Evolutionary conservation across 1,140 invertebrate genomes (phyloP).

Genomic region (Forficula auricularia): DNA sequence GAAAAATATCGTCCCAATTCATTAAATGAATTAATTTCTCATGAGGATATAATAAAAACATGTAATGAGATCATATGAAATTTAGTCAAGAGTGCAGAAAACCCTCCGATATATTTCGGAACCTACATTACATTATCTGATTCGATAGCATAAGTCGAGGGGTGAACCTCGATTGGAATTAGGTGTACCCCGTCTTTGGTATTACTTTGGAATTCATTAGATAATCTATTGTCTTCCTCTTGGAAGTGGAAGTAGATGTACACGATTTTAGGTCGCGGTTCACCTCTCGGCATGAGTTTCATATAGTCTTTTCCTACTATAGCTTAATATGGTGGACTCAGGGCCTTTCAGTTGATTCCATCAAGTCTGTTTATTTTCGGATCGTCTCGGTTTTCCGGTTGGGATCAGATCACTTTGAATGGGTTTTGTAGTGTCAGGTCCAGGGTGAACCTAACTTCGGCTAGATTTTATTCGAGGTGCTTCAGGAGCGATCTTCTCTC

Average conservation of each 20-base stretch:
- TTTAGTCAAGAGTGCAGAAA: not conserved
- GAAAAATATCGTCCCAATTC: slow-evolving; percentile 91
- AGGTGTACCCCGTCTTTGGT: not conserved
- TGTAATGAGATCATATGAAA: slow-evolving; percentile 45
- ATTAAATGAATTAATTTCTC: slow-evolving; percentile 86
- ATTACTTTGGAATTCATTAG: not conserved
- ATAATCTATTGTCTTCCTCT: not conserved
- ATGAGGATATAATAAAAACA: slow-evolving; percentile 91
- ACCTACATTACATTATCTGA: not conserved
- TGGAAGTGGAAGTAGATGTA: slow-evolving; percentile 5
- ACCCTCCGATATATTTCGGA: not conserved
- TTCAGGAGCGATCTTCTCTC: too few species aligned
- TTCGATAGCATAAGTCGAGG: not conserved
- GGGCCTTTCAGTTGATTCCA: too few species aligned
- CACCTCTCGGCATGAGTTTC: too few species aligned
- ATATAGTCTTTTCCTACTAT: too few species aligned
- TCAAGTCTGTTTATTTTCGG: too few species aligned
- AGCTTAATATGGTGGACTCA: too few species aligned
- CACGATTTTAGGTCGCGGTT: too few species aligned
- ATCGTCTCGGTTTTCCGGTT: too few species aligned
- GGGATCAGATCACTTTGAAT: too few species aligned
- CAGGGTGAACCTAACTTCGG: too few species aligned
- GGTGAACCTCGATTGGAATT: not conserved
- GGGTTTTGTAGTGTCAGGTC: too few species aligned
- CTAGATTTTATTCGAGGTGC: too few species aligned